Evolutionary conservation across 2,888 invertebrate species (phyloP).

Genomic region (Tipula confusa): DNA sequence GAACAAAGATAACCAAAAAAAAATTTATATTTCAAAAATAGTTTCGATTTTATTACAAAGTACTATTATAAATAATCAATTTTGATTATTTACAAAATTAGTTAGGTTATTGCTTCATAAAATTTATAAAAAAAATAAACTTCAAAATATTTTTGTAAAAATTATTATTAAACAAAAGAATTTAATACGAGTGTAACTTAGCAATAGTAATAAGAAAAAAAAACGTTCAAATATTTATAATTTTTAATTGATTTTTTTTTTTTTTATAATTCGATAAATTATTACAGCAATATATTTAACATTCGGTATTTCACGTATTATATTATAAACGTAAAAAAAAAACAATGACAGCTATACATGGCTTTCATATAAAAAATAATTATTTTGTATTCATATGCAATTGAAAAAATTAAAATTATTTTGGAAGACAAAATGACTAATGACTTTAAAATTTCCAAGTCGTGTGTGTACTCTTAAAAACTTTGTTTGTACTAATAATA

Average conservation of each 20-base stretch:
- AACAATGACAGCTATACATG: background rate
- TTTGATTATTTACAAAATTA: background rate
- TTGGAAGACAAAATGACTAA: conserved; percentile 20
- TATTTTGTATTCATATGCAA: background rate
- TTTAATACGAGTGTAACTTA: background rate
- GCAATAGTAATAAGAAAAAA: background rate
- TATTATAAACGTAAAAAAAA: background rate
- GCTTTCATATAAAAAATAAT: conserved; percentile 5
- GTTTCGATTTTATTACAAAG: background rate
- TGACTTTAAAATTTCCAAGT: background rate
- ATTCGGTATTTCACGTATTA: background rate
- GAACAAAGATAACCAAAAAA: background rate
- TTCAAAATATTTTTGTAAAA: background rate
- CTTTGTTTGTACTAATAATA: background rate
- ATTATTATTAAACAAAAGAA: conserved; percentile 13
- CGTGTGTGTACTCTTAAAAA: background rate
- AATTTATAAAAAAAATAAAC: background rate
- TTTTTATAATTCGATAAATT: background rate
- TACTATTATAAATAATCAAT: background rate
- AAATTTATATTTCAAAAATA: background rate
- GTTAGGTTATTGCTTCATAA: background rate
- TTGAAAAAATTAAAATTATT: conserved; percentile 1
- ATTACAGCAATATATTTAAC: background rate
- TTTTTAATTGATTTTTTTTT: background rate
- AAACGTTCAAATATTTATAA: conserved; percentile 25